Evolutionary conservation across 2,797 vertebrate genomes (phyloP), one percentile per base, ranked within the genome.

Genomic region (Sebastes paucispinis): DNA sequence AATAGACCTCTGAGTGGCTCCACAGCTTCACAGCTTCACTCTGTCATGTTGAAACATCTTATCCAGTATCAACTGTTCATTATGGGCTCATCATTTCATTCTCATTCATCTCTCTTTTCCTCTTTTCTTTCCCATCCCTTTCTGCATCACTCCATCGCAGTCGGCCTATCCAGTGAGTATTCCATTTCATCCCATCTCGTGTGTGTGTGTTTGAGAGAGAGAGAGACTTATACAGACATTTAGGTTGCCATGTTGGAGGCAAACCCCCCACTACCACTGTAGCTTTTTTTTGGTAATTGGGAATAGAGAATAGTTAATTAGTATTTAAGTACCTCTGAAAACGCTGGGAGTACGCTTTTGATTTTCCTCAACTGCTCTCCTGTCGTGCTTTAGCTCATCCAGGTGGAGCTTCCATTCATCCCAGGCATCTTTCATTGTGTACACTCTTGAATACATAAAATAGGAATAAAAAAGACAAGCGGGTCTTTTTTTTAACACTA

Each of bases 111-210:
- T 84, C 88, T 92, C 82, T 93, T 85, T 83, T 78, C 76, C 77
- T 84, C 76, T 88, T 85, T 82, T 85, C 75, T 82, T 79, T 86
- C 78, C 65, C 88, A 79, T 59, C 64, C 65, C 77, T 85, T 83
- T 86, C 73, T 65, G 73, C 89, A 88, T 90, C 92, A 85, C 86
- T 91, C 88, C 92, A 93, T 93, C 89, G 79, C 94, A 97, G 97
- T 92, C 54, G 96, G 96, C 59, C 93, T 93, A 90, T 96, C 94
- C 91, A 81, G 97, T 97, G 93, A 97, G 97, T 97, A 96, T 86
- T 77, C 85, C 95, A 96, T 96, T 96, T 90, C 96, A 96, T 95
- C 91, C 91, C 95, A 94, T 95, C 84, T 86, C 14, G 34, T 79
- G 63, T 82, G 66, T 80, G 76, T 76, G 76, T 68, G 27, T 39